Conservation (phyloP, 2,113 vertebrate species). For the Tursiops truncatus region DNA sequence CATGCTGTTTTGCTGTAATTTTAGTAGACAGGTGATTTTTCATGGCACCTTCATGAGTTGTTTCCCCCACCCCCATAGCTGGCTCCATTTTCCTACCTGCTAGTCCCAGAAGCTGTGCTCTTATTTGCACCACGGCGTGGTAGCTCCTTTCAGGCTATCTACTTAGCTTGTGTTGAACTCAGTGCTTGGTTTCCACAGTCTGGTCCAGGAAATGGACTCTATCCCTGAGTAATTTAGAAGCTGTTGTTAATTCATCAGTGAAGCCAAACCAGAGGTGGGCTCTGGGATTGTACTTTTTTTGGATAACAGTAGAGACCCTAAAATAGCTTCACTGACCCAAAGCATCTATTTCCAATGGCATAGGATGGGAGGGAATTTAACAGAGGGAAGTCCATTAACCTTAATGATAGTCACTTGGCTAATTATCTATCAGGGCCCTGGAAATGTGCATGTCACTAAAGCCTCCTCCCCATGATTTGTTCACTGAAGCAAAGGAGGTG, state of each 20-base stretch:
- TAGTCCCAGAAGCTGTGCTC: constrained; percentile 52
- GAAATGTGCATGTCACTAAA: background rate
- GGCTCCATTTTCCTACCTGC: constrained; percentile 71
- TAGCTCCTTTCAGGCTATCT: constrained; percentile 47
- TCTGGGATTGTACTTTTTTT: background rate
- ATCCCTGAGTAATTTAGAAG: constrained; percentile 29
- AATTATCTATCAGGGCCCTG: constrained; percentile 30
- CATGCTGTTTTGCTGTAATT: constrained; percentile 83
- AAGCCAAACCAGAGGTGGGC: background rate
- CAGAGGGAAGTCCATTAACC: constrained; percentile 53
- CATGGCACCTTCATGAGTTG: constrained; percentile 67
- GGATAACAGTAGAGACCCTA: background rate
- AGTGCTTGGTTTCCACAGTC: background rate
- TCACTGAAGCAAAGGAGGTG: background rate
- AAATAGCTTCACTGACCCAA: constrained; percentile 23
- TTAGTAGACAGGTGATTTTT: constrained; percentile 84
- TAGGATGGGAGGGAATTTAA: constrained; percentile 44
- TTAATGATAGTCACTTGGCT: constrained; percentile 36
- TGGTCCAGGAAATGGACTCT: background rate
- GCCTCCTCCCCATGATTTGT: constrained; percentile 35
- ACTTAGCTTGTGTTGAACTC: constrained; percentile 45
- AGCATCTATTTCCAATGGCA: constrained; percentile 20
- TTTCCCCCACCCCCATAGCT: background rate
- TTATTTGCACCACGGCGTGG: background rate
- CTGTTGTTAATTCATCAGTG: background rate